Conservation (phyloP, 2,797 vertebrate species). For the Spinus pinus region DNA sequence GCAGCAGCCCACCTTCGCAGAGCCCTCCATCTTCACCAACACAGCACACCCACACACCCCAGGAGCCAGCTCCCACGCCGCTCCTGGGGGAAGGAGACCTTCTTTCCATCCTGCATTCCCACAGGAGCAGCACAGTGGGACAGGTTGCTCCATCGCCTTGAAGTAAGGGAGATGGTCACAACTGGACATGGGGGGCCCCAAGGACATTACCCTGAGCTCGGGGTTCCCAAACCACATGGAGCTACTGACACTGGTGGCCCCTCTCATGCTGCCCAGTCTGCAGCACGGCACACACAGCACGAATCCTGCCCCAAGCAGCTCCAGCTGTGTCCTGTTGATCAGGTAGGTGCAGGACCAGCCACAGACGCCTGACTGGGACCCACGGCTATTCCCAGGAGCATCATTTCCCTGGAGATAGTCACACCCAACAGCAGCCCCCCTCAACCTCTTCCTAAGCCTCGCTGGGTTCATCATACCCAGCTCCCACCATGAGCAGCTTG, state of each 20-base stretch:
- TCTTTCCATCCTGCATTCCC: not conserved
- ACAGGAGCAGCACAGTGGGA: not conserved
- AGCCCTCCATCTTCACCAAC: not conserved
- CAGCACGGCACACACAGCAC: not conserved
- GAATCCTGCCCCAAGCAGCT: not conserved
- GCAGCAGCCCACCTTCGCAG: not conserved
- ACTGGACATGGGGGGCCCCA: not conserved
- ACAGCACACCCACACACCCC: not conserved
- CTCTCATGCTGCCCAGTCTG: rapidly evolving
- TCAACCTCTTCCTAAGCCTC: not conserved
- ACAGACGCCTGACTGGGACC: not conserved
- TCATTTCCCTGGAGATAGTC: not conserved
- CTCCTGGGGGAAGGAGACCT: not conserved
- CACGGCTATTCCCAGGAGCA: not conserved
- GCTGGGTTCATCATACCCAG: rapidly evolving
- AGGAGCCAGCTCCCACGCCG: rapidly evolving
- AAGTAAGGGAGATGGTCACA: no score
- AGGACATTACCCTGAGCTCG: not conserved
- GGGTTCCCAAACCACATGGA: rapidly evolving
- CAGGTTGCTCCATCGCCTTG: rapidly evolving
- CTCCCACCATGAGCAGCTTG: rapidly evolving
- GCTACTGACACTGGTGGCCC: not conserved
- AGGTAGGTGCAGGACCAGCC: not conserved
- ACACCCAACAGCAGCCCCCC: not conserved
- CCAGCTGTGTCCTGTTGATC: not conserved